phyloP scores from a whole-genome alignment of 2,113 vertebrate species.

The Eonycteris spelaea region DNA sequence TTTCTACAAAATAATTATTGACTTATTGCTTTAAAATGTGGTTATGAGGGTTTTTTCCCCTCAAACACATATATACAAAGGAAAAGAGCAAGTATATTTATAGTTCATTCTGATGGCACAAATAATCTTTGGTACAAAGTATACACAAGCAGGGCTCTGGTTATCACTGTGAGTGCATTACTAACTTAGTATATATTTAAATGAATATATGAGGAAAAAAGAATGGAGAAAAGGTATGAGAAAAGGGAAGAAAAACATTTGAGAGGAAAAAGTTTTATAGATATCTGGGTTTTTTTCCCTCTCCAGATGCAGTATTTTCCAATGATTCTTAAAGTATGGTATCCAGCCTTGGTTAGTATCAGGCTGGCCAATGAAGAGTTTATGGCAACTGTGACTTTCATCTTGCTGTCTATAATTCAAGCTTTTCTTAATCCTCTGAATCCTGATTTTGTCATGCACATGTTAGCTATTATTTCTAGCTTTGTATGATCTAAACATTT shows the following conservation, averaged over 20 bases:
- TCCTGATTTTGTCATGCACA: background rate
- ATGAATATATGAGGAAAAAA: background rate
- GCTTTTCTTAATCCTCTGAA: background rate
- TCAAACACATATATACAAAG: slow-evolving; percentile 11
- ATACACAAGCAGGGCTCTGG: background rate
- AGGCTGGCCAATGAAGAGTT: background rate
- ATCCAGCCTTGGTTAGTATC: background rate
- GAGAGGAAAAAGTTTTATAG: background rate
- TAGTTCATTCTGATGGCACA: background rate
- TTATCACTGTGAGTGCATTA: background rate
- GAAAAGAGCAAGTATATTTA: slow-evolving; percentile 31
- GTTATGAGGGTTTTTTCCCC: background rate
- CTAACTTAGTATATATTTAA: slow-evolving; percentile 11
- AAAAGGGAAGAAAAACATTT: background rate
- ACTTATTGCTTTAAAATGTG: slow-evolving; percentile 24
- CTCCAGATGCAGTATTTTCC: background rate
- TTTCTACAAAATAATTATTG: slow-evolving; percentile 30
- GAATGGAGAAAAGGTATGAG: background rate
- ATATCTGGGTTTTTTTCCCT: background rate
- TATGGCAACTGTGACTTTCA: background rate
- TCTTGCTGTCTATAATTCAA: background rate
- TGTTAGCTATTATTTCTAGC: background rate
- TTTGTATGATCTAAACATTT: background rate
- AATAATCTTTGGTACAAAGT: slow-evolving; percentile 17
- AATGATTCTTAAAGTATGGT: background rate